These are phyloP conservation scores for Centropyge bicolor DNA, from an alignment of 2,797 vertebrate species.

Conservation along the genomic window DNA sequence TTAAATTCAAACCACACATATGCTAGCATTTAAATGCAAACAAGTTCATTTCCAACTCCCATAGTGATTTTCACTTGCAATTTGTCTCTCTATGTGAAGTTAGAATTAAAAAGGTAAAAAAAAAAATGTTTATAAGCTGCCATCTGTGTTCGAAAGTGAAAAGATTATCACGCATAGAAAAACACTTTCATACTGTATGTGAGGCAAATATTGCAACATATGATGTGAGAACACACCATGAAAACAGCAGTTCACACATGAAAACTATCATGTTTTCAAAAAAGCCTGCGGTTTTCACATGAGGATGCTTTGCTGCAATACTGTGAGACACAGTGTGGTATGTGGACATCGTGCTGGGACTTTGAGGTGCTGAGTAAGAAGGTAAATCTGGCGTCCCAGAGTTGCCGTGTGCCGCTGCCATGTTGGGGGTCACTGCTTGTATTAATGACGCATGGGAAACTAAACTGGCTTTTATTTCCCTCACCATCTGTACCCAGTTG, in stretches of 20 bases:
- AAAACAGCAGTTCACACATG: neutral
- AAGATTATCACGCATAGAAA: neutral
- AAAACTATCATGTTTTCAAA: neutral
- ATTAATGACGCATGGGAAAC: conserved; percentile 76
- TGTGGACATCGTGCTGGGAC: conserved; percentile 23
- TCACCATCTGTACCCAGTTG: conserved; percentile 70
- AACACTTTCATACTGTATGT: neutral
- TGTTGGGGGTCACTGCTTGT: conserved; percentile 68
- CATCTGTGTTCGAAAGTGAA: neutral
- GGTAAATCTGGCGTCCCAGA: conserved; percentile 49
- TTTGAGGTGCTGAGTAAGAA: conserved; percentile 59
- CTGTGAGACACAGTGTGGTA: conserved; percentile 1
- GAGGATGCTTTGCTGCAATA: neutral
- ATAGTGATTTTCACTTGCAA: neutral
- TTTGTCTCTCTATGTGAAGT: neutral
- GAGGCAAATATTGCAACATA: neutral
- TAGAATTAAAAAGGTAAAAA: neutral
- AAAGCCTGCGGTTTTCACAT: neutral
- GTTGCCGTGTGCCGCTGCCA: conserved; percentile 52
- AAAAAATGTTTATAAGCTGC: neutral
- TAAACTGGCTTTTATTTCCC: conserved; percentile 70
- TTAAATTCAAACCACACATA: neutral
- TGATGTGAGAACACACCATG: neutral
- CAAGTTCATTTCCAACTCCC: neutral
- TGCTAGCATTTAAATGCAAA: neutral